Evolutionary conservation across 2,888 invertebrate genomes (phyloP).

Genomic region (Sialis fuliginosa): DNA sequence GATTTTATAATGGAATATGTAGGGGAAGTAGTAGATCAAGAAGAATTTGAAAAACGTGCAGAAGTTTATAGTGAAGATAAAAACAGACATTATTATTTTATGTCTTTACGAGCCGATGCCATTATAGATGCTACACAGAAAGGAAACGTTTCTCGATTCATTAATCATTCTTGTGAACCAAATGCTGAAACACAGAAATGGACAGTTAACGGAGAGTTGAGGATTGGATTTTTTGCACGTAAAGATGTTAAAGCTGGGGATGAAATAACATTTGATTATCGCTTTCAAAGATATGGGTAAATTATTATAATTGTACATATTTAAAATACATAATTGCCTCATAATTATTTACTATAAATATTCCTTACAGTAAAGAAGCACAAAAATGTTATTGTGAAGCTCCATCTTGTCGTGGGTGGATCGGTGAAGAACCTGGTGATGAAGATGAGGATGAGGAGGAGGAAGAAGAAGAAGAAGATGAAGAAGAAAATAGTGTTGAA

Average conservation of each 20-base stretch:
- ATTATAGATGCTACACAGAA: constrained; percentile 92
- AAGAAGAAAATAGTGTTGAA: constrained; percentile 16
- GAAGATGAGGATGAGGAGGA: constrained; percentile 41
- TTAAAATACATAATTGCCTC: background rate
- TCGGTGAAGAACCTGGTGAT: constrained; percentile 74
- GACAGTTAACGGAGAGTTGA: constrained; percentile 81
- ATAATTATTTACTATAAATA: background rate
- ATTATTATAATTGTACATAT: constrained; percentile 13
- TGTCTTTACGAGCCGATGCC: constrained; percentile 85
- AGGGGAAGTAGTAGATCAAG: constrained; percentile 86
- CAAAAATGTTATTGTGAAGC: constrained; percentile 93
- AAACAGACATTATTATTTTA: constrained; percentile 90
- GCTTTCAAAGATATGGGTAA: constrained; percentile 91
- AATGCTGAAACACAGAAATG: constrained; percentile 98
- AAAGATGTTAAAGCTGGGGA: constrained; percentile 68
- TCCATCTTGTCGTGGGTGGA: constrained; percentile 80
- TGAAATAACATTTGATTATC: constrained; percentile 97
- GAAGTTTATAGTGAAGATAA: constrained; percentile 79
- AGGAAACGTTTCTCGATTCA: constrained; percentile 92
- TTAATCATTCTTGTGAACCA: constrained; percentile 98
- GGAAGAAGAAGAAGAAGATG: constrained; percentile 25
- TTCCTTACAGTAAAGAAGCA: constrained; percentile 63
- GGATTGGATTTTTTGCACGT: constrained; percentile 93
- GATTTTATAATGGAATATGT: constrained; percentile 97
- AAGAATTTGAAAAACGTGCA: constrained; percentile 76